Base-by-base conservation (phyloP, 1,140 invertebrate species). In the Habropoda laboriosa region DNA sequence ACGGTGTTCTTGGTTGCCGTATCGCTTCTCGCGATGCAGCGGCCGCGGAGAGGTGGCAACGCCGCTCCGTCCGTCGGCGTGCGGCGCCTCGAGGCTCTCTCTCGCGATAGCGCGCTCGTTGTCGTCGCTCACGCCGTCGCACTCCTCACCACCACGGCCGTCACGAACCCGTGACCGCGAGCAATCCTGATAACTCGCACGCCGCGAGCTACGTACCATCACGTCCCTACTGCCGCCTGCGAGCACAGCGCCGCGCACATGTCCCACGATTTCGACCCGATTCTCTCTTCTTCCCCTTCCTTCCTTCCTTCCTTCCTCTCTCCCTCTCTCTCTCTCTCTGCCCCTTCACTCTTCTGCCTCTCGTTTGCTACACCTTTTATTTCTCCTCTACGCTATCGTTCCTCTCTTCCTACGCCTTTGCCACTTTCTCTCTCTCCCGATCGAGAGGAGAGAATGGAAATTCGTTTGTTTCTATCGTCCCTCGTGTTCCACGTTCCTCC, bases 11-110 rank as follows among this genome's bases (percentile, higher is more conserved):
- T 38, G 73, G 82, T 57, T 53, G 73, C 82, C 51, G 79, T 64
- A 74, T 68, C 78, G 84, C 63, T 81, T 73, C 79, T 60, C 75
- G 85, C 67, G 76, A 49, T 64, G 80, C 80, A 64, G 80, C 80
- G 81, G 60, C 47, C 73, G 58, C 68, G 63, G 68, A 71, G 85
- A 85, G 72, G 80, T 77, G 83, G 83, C 85, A 85, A 85, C 83
- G 80, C 61, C 60, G 85, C 75, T 82, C 78, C 73, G 83, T 84
- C 64, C 49, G 82, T 81, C 74, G 82, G 66, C 57, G 74, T 79
- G 82, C 82, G 76, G 83, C 83, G 77, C 66, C 66, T 66, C 77
- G 83, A 77, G 73, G 79, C 79, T 81, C 83, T 75, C 63, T 74
- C 61, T 58, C 79, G 73, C 68, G 82, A 81, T 85, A 85, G 79